These are phyloP conservation scores for Dromas ardeola DNA, from an alignment of 2,113 vertebrate species.

Conservation along the genomic window DNA sequence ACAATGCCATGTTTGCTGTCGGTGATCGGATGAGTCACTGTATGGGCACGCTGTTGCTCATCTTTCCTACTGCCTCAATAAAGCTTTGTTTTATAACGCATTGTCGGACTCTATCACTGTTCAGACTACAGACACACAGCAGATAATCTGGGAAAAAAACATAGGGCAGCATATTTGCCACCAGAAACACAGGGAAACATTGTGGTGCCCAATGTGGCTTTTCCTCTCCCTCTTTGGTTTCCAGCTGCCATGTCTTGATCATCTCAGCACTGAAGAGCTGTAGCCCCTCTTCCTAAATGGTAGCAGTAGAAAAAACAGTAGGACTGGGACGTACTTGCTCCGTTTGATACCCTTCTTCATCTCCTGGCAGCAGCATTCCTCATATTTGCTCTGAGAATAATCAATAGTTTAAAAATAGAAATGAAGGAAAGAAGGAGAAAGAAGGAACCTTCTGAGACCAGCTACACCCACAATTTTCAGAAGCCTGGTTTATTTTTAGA, in stretches of 20 bases:
- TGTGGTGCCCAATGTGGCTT: neutral
- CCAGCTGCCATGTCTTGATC: neutral
- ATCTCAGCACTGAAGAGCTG: neutral
- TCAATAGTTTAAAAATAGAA: neutral
- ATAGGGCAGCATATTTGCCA: neutral
- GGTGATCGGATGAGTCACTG: fast-evolving
- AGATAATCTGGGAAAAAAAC: neutral
- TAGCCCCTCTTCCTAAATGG: neutral
- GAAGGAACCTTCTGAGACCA: neutral
- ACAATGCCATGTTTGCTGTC: neutral
- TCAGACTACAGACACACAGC: neutral
- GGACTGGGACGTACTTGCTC: neutral
- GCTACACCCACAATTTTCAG: neutral
- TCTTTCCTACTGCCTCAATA: neutral
- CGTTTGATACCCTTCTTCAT: neutral
- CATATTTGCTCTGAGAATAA: neutral
- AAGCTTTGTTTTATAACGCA: neutral
- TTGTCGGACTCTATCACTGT: neutral
- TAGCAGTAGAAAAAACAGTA: neutral
- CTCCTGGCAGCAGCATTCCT: neutral
- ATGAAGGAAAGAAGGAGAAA: neutral
- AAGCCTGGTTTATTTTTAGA: neutral
- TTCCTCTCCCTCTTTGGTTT: neutral
- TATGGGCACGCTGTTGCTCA: neutral
- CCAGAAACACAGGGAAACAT: neutral